Base-by-base conservation (phyloP, 2,113 vertebrate species). In the Maccullochella peelii region DNA sequence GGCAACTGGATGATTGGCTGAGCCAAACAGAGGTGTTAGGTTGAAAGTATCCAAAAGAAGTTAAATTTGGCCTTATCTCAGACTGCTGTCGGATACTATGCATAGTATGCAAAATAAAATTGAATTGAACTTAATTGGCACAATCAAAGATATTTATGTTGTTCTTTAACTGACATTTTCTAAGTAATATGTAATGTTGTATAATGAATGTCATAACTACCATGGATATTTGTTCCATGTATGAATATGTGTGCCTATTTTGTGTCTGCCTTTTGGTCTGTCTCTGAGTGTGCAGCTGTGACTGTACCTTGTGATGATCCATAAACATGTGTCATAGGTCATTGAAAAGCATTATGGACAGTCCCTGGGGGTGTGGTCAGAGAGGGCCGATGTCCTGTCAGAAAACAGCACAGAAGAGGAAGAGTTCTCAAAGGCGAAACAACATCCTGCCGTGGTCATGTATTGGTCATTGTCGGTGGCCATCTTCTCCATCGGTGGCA, bases 391-490 rank as follows among this genome's bases (percentile, higher is more conserved):
- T 2, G 73, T 1, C 10, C 61, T 33, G 16, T 63, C 77, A 5
- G 69, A 25, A 23, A 95, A 96, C 68, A 8, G 12, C 76, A 94
- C 91, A 0, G 79, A 77, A 7, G 80, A 73, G 27, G 81, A 40
- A 2, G 58, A 11, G 2, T 16, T 77, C 14, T 16, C 5, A 1
- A 87, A 79, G 7, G 77, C 47, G 6, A 78, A 58, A 1, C 58
- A 79, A 0, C 54, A 95, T 1, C 82, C 94, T 4, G 0, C 91
- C 0, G 89, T 99, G 30, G 92, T 95, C 83, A 97, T 98, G 95
- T 95, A 97, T 81, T 99, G 97, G 97, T 98, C 98, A 5, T 83
- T 99, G 49, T 99, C 98, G 0, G 98, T 99, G 75, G 95, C 98
- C 0, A 94, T 96, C 90, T 99, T 99, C 58, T 96, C 97, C 50